Evolutionary conservation across 2,113 vertebrate species (phyloP).

Genomic region (Boleophthalmus pectinirostris): DNA sequence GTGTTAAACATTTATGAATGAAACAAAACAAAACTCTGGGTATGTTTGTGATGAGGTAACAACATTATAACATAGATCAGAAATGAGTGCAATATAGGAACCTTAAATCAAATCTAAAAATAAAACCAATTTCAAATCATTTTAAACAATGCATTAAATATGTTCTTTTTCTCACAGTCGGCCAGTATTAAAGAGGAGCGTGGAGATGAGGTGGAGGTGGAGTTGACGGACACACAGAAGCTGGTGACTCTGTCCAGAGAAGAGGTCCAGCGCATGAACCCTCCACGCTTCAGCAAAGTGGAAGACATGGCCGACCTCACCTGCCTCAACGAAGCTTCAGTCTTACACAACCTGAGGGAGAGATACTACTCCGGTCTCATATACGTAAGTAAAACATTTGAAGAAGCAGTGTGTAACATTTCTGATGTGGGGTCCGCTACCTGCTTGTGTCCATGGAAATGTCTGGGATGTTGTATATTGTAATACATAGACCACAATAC

Average conservation of each 20-base stretch:
- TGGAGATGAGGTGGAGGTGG: constrained; percentile 80
- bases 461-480: too few species aligned
- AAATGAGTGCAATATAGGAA: too few species aligned
- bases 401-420: too few species aligned
- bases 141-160: too few species aligned
- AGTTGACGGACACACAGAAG: constrained; percentile 78
- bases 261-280: constrained; percentile 84
- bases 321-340: constrained; percentile 83
- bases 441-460: neutral
- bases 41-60: too few species aligned
- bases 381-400: constrained; percentile 70
- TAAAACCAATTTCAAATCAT: neutral
- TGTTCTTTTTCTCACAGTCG: constrained; percentile 55
- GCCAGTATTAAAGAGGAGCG: constrained; percentile 79
- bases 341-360: constrained; percentile 82
- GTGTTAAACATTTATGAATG: too few species aligned
- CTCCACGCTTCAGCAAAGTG: constrained; percentile 82
- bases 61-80: too few species aligned
- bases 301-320: constrained; percentile 86
- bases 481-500: too few species aligned
- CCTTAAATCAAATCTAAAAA: neutral
- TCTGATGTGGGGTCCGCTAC: too few species aligned
- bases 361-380: constrained; percentile 83
- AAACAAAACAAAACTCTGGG: too few species aligned
- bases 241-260: constrained; percentile 76